These are phyloP conservation scores for Hydrozoanthus gracilis DNA, from an alignment of 92 coral and sea anemone genomes.

Conservation along the genomic window DNA sequence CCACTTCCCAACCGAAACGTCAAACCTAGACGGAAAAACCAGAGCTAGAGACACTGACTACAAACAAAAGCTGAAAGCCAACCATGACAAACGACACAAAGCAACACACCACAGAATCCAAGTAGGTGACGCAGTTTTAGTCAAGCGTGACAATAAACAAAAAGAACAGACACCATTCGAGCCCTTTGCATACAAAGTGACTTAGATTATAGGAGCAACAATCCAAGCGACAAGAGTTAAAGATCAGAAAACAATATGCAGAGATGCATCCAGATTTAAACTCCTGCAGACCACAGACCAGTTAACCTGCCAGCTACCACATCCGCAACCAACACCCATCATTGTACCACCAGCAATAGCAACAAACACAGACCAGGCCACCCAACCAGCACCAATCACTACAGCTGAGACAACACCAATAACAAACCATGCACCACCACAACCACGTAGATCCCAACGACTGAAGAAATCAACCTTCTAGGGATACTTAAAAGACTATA, in stretches of 20 bases:
- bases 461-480: constrained; percentile 54
- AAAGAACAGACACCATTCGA: constrained; percentile 58
- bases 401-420: constrained; percentile 43
- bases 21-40: constrained; percentile 47
- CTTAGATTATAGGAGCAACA: constrained; percentile 42
- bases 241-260: constrained; percentile 58
- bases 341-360: constrained; percentile 12
- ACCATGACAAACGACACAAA: constrained; percentile 51
- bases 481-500: constrained; percentile 56
- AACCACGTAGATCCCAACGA: constrained; percentile 63
- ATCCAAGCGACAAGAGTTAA: constrained; percentile 44
- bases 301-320: constrained; percentile 33
- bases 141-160: constrained; percentile 62
- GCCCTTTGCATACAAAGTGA: constrained; percentile 42
- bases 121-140: constrained; percentile 65
- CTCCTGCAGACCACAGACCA: constrained; percentile 30
- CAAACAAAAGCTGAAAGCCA: constrained; percentile 33
- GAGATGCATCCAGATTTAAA: constrained; percentile 72
- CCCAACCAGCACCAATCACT: constrained; percentile 10
- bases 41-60: constrained; percentile 54
- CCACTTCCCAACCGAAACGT: constrained; percentile 65
- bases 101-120: constrained; percentile 56
- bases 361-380: constrained; percentile 13
- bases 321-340: neutral
- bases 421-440: constrained; percentile 32